Evolutionary conservation across 2,888 invertebrate species (phyloP).

Genomic region (Caenorhabditis panamensis): DNA sequence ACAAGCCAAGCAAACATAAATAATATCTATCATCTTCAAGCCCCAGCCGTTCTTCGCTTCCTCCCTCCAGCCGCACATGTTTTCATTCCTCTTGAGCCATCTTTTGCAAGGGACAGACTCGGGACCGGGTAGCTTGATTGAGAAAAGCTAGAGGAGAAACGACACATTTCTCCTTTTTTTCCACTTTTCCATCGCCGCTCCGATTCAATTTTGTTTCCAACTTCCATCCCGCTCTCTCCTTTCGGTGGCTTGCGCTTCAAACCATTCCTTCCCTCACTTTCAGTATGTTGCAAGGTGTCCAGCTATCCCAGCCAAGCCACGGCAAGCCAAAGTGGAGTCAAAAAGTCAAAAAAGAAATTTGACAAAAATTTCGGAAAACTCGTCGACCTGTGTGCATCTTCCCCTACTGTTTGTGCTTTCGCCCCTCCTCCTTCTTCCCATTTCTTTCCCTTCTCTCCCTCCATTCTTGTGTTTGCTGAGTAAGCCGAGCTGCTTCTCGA

Average conservation of each 20-base stretch:
- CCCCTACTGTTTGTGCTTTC: conserved; percentile 55
- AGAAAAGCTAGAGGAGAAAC: not conserved
- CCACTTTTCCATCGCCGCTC: not conserved
- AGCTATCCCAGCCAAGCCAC: no score
- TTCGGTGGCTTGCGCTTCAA: not conserved
- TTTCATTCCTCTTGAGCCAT: conserved; percentile 3
- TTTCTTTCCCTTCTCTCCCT: not conserved
- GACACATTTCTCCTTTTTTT: conserved; percentile 7
- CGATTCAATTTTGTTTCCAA: conserved; percentile 12
- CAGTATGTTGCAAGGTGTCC: not conserved
- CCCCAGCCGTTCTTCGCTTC: not conserved
- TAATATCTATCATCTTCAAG: not conserved
- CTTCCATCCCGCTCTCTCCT: not conserved
- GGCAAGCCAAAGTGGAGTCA: no score
- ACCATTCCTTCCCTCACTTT: not conserved
- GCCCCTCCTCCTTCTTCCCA: conserved; percentile 13
- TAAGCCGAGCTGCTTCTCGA: conserved; percentile 62
- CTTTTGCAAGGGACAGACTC: not conserved
- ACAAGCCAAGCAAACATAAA: not conserved
- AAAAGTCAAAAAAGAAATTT: conserved; percentile 13
- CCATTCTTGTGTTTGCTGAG: conserved; percentile 56
- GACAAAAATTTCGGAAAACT: conserved; percentile 47
- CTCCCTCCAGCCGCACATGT: not conserved
- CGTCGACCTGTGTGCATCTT: conserved; percentile 7
- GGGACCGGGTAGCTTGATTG: not conserved